Conservation (phyloP, 2,113 vertebrate genomes). For the Heteronetta atricapilla region DNA sequence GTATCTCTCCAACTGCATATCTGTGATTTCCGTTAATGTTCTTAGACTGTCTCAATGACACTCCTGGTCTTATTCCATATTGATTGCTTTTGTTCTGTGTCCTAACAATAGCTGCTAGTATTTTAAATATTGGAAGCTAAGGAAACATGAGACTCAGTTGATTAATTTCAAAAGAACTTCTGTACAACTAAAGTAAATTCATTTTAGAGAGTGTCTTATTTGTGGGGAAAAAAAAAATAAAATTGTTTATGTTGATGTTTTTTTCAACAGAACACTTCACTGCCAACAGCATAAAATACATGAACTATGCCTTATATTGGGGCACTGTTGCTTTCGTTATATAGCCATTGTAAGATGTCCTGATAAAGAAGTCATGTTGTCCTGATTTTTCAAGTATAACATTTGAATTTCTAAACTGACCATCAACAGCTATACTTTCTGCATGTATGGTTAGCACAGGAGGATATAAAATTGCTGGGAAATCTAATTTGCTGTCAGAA, state of each 20-base stretch:
- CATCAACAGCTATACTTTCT: constrained; percentile 31
- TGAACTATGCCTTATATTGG: background rate
- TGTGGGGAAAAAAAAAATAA: too few relatives aligned
- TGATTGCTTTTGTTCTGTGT: background rate
- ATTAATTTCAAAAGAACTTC: background rate
- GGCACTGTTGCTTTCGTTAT: background rate
- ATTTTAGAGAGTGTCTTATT: background rate
- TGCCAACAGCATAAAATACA: background rate
- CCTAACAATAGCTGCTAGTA: background rate
- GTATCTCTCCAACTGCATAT: background rate
- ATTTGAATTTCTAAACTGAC: constrained; percentile 49
- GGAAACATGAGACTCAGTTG: background rate
- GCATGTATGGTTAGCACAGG: background rate
- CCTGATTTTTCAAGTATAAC: background rate
- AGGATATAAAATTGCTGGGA: background rate
- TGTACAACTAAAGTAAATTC: background rate
- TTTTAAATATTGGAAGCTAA: background rate
- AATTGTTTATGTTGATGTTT: background rate
- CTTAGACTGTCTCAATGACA: background rate
- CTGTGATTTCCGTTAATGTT: constrained; percentile 13
- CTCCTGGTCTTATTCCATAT: background rate
- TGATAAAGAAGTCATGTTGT: constrained; percentile 9
- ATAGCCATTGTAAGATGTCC: background rate
- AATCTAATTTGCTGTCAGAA: background rate
- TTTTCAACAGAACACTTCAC: background rate